phyloP scores from a whole-genome alignment of 2,113 vertebrate species.

The Tupaia tana region DNA sequence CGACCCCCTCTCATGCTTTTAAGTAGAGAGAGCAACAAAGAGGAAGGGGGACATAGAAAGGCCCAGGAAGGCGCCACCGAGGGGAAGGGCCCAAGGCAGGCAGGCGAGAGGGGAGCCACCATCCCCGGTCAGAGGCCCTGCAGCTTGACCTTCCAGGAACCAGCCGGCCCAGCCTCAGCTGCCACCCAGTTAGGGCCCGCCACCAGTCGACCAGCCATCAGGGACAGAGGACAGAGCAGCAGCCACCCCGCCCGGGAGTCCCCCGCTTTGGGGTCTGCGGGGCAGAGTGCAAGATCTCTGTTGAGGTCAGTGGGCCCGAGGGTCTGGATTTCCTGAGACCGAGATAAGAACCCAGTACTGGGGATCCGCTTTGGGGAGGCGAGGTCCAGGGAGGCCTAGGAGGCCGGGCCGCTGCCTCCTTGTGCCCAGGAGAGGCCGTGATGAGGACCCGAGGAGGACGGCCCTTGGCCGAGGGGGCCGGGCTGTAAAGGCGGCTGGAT shows the following conservation, averaged over 20 bases:
- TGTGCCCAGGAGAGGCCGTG: neutral
- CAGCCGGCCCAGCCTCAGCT: neutral
- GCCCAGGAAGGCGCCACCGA: neutral
- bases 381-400: too few relatives aligned
- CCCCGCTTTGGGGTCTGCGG: neutral
- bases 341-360: neutral
- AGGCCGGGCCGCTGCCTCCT: too few relatives aligned
- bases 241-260: too few relatives aligned
- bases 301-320: neutral
- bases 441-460: neutral
- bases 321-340: neutral
- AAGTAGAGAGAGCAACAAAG: neutral
- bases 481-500: too few relatives aligned
- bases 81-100: neutral
- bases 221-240: too few relatives aligned
- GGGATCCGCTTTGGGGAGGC: neutral
- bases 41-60: neutral
- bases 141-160: too few relatives aligned
- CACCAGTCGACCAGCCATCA: too few relatives aligned
- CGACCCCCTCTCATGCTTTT: neutral
- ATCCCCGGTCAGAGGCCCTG: too few relatives aligned
- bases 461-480: too few relatives aligned
- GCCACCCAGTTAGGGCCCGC: neutral
- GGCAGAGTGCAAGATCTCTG: neutral
- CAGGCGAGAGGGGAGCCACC: neutral